Evolutionary conservation across 2,113 vertebrate species (phyloP).

Genomic region (Mobula hypostoma): DNA sequence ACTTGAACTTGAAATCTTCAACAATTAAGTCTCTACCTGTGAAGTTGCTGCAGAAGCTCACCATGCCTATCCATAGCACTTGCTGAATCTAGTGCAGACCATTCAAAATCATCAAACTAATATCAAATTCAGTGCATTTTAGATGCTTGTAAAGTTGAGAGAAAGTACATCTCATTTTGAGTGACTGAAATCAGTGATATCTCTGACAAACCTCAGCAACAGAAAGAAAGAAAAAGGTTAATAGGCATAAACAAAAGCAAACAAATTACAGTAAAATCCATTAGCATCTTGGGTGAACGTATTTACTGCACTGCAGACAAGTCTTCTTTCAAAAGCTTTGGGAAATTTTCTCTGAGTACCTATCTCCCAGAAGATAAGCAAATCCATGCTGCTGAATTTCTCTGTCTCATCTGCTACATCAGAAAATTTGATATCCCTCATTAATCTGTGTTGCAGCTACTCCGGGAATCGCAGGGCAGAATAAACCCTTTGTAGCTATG

Average conservation of each 20-base stretch:
- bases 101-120: neutral
- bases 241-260: neutral
- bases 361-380: neutral
- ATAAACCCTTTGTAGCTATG: neutral
- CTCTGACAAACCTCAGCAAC: neutral
- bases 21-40: neutral
- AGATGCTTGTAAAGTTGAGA: neutral
- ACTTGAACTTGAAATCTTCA: neutral
- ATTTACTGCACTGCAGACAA: neutral
- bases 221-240: neutral
- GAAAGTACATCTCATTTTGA: neutral
- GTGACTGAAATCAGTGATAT: neutral
- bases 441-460: neutral
- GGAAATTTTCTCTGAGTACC: neutral
- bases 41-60: neutral
- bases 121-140: neutral
- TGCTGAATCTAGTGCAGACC: neutral
- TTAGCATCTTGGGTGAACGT: neutral
- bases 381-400: neutral
- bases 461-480: too few species aligned
- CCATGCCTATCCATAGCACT: neutral
- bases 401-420: neutral
- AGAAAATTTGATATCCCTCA: neutral
- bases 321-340: neutral
- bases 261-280: neutral